phyloP scores from a whole-genome alignment of 2,113 vertebrate genomes.

The Cynopterus brachyotis region DNA sequence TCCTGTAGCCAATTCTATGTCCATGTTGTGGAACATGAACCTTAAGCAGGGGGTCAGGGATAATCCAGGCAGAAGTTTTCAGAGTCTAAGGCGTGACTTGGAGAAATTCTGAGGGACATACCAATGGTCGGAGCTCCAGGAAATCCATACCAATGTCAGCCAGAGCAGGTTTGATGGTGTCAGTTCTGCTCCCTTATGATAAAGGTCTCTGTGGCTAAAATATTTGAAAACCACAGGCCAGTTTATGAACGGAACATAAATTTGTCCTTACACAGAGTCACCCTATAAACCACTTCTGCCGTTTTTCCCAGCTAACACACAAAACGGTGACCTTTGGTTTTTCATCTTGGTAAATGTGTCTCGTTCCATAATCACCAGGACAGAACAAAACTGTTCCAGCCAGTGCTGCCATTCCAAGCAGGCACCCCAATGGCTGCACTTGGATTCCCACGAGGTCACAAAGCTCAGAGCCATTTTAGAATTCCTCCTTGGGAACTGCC shows the following conservation, averaged over 20 bases:
- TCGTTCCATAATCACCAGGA: not conserved
- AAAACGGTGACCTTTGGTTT: not conserved
- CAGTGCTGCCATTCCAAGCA: not conserved
- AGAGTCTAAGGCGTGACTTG: not conserved
- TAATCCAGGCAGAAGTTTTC: not conserved
- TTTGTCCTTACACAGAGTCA: not conserved
- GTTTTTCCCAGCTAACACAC: not conserved
- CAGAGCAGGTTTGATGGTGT: not conserved
- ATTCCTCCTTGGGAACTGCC: not conserved
- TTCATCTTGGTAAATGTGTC: not conserved
- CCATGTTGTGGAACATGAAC: too few relatives aligned
- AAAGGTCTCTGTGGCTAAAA: not conserved
- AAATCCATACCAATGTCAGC: not conserved
- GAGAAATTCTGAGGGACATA: not conserved
- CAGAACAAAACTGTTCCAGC: not conserved
- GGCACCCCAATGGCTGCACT: too few relatives aligned
- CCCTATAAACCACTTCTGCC: not conserved
- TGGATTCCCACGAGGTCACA: not conserved
- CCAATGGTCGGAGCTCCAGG: not conserved
- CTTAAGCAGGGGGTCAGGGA: not conserved
- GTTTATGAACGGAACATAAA: not conserved
- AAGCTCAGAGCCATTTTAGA: not conserved
- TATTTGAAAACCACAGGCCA: not conserved
- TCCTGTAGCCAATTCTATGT: not conserved
- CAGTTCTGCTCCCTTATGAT: not conserved